phyloP scores from a whole-genome alignment of 2,113 vertebrate species.

The Lontra canadensis region DNA sequence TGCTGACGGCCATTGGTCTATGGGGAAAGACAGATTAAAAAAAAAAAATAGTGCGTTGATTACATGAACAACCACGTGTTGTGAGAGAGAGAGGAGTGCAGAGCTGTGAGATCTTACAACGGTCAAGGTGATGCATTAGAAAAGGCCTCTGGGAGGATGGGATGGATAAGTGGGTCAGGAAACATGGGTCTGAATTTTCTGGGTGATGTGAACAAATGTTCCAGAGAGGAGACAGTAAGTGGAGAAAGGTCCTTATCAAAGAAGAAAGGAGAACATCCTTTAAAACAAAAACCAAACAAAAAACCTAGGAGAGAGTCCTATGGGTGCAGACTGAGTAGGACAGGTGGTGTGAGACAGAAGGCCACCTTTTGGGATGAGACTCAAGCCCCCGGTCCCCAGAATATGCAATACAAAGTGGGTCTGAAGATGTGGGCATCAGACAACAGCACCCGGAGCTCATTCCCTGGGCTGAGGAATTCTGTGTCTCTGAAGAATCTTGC shows the following conservation, averaged over 20 bases:
- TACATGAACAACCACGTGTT: background rate
- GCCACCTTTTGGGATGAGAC: background rate
- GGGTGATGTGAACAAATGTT: background rate
- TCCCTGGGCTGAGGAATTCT: background rate
- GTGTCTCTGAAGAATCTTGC: background rate
- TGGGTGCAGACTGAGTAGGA: fast-evolving
- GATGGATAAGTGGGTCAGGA: background rate
- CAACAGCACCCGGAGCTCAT: no score
- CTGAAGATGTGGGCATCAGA: background rate
- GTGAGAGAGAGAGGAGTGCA: background rate
- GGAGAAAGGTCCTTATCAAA: background rate
- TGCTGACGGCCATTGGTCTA: background rate
- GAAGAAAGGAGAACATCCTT: background rate
- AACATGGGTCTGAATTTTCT: background rate
- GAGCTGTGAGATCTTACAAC: background rate
- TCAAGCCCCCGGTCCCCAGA: background rate
- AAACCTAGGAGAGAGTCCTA: background rate
- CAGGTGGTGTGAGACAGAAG: background rate
- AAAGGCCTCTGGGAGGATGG: background rate
- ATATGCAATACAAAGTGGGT: background rate
- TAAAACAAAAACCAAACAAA: background rate
- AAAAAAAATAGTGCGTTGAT: background rate
- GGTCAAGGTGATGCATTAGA: background rate
- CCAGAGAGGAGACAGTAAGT: background rate
- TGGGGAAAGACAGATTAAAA: background rate